Base-by-base conservation (phyloP, 2,113 vertebrate genomes). In the Anguilla rostrata region DNA sequence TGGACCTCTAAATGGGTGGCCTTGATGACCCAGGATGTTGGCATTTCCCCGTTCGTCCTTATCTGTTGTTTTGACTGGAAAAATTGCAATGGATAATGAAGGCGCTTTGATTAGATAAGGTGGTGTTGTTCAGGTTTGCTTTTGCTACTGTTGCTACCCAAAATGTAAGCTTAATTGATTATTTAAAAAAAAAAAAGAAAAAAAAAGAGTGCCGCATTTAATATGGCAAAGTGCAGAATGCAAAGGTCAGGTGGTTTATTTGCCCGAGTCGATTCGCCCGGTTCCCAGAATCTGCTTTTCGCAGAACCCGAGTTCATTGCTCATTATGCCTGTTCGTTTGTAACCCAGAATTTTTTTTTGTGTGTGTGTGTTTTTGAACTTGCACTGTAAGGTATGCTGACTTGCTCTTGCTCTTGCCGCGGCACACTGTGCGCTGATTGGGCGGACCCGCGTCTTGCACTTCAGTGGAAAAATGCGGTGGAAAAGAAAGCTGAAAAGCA, bases 201-300 rank as follows among this genome's bases (percentile, higher is more conserved):
- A 46, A 46, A 46, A 46, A 5, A 46, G 43, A 6, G 43, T 46
- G 26, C n/a, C 5, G 3, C 2, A 34, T 66, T 20, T 66, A 29
- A 26, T 75, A 75, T 26, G n/a, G 5, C 71, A 75, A n/a, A 80
- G 34, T 5, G 29, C 63, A 49, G 84, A 18, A 66, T 79, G 57
- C 85, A 41, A 91, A 88, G 84, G 86, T 88, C 82, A 39, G 83
- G 87, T 86, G 86, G 86, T 90, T 89, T 92, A 80, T 88, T 85
- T 40, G 83, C 63, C 66, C 39, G 86, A 90, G 90, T 89, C 71
- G 85, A 83, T 84, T 87, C 1, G 82, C 56, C 78, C 20, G 53
- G 43, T 95, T 94, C 92, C 43, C 82, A 90, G 93, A 94, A 94
- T 15, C 20, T 39, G 49, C n/a, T 29, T 93, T 95, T 87, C 90